Base-by-base conservation (phyloP, 2,113 vertebrate species). In the Chinchilla lanigera region DNA sequence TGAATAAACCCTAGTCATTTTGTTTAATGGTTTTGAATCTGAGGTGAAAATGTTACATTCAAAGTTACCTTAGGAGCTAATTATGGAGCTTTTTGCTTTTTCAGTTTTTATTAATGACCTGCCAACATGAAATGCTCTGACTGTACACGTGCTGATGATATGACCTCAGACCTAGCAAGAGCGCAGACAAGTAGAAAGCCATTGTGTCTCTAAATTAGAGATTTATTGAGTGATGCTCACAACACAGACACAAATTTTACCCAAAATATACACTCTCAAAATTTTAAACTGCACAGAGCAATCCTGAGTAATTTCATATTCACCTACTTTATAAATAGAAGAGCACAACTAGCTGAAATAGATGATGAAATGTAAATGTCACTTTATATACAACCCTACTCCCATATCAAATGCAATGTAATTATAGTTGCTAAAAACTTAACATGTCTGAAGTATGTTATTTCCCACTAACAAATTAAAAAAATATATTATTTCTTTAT, bases 41-140 rank as follows among this genome's bases (percentile, higher is more conserved):
- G 98, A 98, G 98, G 98, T 99, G 98, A 99, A 98, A 98, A 97
- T 98, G 98, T 99, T 98, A 98, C 95, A 97, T 95, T 93, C 75
- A 92, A 94, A 98, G 98, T 98, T 98, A 98, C 98, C 98, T 98
- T 98, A 96, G 97, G 97, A 98, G 98, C 98, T 99, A 99, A 99
- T 99, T 99, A 99, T 92, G 98, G 98, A 97, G 97, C 98, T 98
- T 98, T 98, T 98, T 98, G 98, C 98, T 98, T 98, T 98, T 93
- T 75, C 98, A 91, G 98, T 98, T 98, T 98, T 98, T 98, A 99
- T 98, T 98, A 98, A 99, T 98, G 98, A 99, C 98, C 98, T 98
- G 97, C 98, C 97, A 71, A 87, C 61, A 97, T 97, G 96, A 98
- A 98, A 98, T 98, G 98, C 98, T 98, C 96, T 97, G 97, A 97